These are phyloP conservation scores for Holcopasites calliopsidis DNA, from an alignment of 1,140 invertebrate genomes.

Conservation along the genomic window DNA sequence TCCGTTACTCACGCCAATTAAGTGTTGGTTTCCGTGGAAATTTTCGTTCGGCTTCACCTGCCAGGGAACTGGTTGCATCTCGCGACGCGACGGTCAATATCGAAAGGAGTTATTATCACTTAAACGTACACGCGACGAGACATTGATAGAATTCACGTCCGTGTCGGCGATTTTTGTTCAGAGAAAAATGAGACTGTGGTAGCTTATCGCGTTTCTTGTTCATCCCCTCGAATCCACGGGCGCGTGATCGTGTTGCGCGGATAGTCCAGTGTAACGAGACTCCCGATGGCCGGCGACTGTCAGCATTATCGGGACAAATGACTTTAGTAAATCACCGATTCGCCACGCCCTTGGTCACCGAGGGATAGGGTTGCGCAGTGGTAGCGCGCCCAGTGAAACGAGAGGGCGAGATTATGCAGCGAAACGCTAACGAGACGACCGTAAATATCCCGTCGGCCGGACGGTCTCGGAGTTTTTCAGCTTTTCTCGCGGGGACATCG, in stretches of 20 bases:
- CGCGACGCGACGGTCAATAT: too few relatives aligned
- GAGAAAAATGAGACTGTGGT: background rate
- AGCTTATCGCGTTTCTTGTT: background rate
- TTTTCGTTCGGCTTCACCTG: conserved; percentile 3
- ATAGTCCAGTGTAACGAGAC: conserved; percentile 60
- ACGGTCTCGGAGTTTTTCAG: conserved; percentile 37
- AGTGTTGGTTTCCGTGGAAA: background rate
- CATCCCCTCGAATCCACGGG: conserved; percentile 5
- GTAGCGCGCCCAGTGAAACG: conserved; percentile 62
- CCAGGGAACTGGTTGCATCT: background rate
- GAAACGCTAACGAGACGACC: conserved; percentile 68
- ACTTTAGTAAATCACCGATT: conserved; percentile 78
- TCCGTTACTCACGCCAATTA: conserved; percentile 21
- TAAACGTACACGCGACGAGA: too few relatives aligned
- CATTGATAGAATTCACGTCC: too few relatives aligned
- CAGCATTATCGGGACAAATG: conserved; percentile 77
- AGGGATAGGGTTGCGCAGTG: conserved; percentile 75
- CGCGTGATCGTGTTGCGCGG: conserved; percentile 48
- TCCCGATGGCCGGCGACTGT: conserved; percentile 73
- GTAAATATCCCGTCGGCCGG: conserved; percentile 69
- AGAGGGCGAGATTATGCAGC: conserved; percentile 33
- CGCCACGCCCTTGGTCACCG: conserved; percentile 76
- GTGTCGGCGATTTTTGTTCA: background rate
- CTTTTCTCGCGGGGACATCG: conserved; percentile 13
- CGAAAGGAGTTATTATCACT: too few relatives aligned